Evolutionary conservation across 2,888 invertebrate species (phyloP).

Genomic region (Cephonodes hylas): DNA sequence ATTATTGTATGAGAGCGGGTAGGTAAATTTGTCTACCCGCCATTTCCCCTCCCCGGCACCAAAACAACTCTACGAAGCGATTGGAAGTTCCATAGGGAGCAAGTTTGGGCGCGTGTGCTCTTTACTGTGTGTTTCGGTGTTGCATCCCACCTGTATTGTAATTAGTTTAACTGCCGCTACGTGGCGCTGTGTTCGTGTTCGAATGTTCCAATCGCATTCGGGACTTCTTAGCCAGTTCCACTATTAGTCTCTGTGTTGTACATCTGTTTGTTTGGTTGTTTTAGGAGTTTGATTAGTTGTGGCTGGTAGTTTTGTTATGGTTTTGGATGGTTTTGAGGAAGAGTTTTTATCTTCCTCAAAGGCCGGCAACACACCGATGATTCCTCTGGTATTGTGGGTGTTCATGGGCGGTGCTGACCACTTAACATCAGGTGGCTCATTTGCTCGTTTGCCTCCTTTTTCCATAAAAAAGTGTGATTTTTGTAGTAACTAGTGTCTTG

Average conservation of each 20-base stretch:
- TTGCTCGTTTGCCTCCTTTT: too few relatives aligned
- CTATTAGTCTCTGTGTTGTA: neutral
- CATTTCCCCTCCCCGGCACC: slow-evolving; percentile 21
- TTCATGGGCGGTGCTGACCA: too few relatives aligned
- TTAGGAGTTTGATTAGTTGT: neutral
- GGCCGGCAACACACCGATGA: too few relatives aligned
- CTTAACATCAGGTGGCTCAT: too few relatives aligned
- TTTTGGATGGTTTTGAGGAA: too few relatives aligned
- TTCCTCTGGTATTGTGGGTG: too few relatives aligned
- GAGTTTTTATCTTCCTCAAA: too few relatives aligned
- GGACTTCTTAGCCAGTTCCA: neutral
- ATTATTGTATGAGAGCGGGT: too few relatives aligned
- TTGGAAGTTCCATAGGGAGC: slow-evolving; percentile 52
- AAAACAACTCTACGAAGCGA: slow-evolving; percentile 41
- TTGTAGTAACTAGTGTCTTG: too few relatives aligned
- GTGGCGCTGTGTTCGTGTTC: slow-evolving; percentile 26
- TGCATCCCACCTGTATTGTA: slow-evolving; percentile 72
- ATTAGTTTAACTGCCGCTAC: slow-evolving; percentile 66
- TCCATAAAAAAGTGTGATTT: too few relatives aligned
- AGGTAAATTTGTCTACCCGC: slow-evolving; percentile 19
- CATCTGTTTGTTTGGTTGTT: neutral
- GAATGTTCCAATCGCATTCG: neutral
- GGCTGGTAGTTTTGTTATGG: too few relatives aligned
- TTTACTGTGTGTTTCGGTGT: slow-evolving; percentile 57
- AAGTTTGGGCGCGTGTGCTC: slow-evolving; percentile 66